These are phyloP conservation scores for Colletes latitarsis DNA, from an alignment of 1,140 invertebrate genomes.

Conservation along the genomic window DNA sequence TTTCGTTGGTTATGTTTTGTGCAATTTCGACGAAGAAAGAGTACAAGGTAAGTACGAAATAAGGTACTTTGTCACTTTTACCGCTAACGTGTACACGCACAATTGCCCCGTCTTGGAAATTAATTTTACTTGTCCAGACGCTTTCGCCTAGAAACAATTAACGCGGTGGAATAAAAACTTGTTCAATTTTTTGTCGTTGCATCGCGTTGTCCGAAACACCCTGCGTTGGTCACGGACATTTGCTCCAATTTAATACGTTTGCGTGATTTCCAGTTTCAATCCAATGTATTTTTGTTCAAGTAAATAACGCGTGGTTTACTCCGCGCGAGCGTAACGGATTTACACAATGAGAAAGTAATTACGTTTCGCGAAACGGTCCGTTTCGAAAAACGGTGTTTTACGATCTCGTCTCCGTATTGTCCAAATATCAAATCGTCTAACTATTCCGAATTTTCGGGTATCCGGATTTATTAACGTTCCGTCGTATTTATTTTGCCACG, in stretches of 20 bases:
- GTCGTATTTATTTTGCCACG: too few relatives aligned
- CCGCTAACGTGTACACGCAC: background rate
- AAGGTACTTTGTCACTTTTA: constrained; percentile 18
- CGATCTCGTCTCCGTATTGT: background rate
- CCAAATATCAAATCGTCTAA: background rate
- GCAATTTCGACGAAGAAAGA: background rate
- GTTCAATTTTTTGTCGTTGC: too few relatives aligned
- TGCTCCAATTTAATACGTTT: too few relatives aligned
- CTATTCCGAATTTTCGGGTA: background rate
- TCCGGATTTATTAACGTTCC: too few relatives aligned
- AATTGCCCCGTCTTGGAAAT: background rate
- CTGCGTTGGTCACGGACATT: background rate
- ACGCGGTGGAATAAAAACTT: too few relatives aligned
- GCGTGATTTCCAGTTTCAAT: background rate
- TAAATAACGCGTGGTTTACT: background rate
- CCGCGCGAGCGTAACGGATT: background rate
- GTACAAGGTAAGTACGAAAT: constrained; percentile 39
- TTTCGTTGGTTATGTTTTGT: background rate
- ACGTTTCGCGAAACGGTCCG: background rate
- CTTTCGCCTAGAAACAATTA: too few relatives aligned
- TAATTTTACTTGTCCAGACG: background rate
- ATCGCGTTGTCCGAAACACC: too few relatives aligned
- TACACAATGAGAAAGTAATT: constrained; percentile 15
- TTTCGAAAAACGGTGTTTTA: background rate
- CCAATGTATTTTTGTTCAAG: background rate